Conservation (phyloP, 2,797 vertebrate genomes). For the Macropodus opercularis region DNA sequence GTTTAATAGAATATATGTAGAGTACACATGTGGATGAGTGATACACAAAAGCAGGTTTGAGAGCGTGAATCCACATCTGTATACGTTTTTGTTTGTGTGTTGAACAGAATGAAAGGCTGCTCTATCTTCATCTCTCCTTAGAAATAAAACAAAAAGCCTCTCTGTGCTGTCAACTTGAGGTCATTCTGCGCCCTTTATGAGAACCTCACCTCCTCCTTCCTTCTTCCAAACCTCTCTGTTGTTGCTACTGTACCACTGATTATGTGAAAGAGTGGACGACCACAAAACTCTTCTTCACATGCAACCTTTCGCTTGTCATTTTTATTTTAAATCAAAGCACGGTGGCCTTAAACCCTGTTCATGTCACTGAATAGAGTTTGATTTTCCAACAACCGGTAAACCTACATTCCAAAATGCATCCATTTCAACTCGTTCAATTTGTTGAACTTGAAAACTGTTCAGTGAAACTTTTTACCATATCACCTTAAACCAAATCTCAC, state of each 20-base stretch:
- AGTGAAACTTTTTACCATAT: too few relatives aligned
- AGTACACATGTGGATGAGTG: slow-evolving; percentile 12
- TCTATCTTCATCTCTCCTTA: slow-evolving; percentile 52
- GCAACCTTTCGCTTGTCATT: background rate
- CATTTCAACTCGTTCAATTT: too few relatives aligned
- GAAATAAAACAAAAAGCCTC: slow-evolving; percentile 61
- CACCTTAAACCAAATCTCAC: too few relatives aligned
- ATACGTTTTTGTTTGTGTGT: slow-evolving; percentile 42
- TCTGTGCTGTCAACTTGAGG: slow-evolving; percentile 65
- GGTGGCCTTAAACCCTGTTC: background rate
- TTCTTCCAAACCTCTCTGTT: slow-evolving; percentile 17
- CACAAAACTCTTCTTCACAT: slow-evolving; percentile 16
- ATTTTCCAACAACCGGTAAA: too few relatives aligned
- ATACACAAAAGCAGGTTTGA: slow-evolving; percentile 26
- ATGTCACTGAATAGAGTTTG: too few relatives aligned
- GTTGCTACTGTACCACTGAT: slow-evolving; percentile 27
- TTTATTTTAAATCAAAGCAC: background rate
- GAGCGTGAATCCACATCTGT: slow-evolving; percentile 22
- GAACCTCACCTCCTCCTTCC: slow-evolving; percentile 19
- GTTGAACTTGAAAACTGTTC: too few relatives aligned
- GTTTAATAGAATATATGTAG: slow-evolving; percentile 16
- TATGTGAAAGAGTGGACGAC: slow-evolving; percentile 20
- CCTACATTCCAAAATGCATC: too few relatives aligned
- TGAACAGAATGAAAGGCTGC: slow-evolving; percentile 54
- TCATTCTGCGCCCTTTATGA: slow-evolving; percentile 56